Conservation (phyloP, 2,797 vertebrate species). For the Acropternis orthonyx region DNA sequence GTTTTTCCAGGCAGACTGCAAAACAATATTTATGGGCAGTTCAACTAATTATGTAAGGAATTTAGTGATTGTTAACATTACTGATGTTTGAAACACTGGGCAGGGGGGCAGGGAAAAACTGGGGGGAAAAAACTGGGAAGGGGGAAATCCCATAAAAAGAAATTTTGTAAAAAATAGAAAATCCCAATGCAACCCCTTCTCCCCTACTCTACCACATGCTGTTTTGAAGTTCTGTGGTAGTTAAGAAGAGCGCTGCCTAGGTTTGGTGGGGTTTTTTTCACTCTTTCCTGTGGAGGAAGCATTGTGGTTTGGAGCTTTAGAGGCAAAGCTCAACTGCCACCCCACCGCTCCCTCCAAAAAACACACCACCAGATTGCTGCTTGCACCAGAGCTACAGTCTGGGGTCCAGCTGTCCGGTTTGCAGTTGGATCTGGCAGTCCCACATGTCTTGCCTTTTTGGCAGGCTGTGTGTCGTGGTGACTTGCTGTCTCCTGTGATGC, state of each 20-base stretch:
- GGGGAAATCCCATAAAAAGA: neutral
- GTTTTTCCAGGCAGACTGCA: neutral
- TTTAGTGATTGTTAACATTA: neutral
- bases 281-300: rapidly evolving
- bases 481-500: rapidly evolving
- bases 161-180: neutral
- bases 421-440: neutral
- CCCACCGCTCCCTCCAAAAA: rapidly evolving
- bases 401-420: rapidly evolving
- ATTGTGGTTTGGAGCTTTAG: neutral
- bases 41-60: neutral
- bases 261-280: neutral
- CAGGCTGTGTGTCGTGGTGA: rapidly evolving
- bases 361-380: neutral
- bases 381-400: neutral
- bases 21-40: neutral
- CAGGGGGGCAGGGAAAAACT: neutral
- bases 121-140: too few relatives aligned
- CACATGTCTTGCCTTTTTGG: neutral
- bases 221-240: neutral
- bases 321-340: neutral
- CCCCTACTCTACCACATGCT: rapidly evolving
- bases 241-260: neutral
- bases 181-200: neutral
- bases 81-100: neutral